Evolutionary conservation across 2,797 vertebrate species (phyloP).

Genomic region (Amblyopsis hoosieri): DNA sequence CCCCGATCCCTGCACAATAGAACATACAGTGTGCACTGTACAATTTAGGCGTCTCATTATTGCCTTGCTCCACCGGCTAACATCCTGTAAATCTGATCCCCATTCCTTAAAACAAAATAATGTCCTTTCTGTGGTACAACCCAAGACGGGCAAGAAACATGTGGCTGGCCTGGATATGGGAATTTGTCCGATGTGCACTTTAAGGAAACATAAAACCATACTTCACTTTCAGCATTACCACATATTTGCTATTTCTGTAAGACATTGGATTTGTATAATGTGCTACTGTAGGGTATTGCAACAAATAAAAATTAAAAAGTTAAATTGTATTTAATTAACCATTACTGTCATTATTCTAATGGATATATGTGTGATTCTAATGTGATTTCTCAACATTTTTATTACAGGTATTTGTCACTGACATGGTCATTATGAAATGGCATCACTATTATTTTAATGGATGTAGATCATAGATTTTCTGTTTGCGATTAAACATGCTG

Average conservation of each 20-base stretch:
- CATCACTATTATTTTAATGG: conserved; percentile 20
- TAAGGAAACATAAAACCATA: no score
- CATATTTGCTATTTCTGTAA: not conserved
- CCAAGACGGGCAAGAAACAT: conserved; percentile 25
- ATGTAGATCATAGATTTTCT: conserved; percentile 43
- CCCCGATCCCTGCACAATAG: no score
- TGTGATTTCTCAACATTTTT: not conserved
- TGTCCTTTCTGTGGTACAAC: conserved; percentile 2
- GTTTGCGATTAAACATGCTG: conserved; percentile 66
- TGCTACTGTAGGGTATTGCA: no score
- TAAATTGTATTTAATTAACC: no score
- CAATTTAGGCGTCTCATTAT: not conserved
- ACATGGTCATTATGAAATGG: conserved; percentile 10
- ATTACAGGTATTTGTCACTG: conserved; percentile 9
- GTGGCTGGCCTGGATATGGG: not conserved
- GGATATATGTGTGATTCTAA: no score
- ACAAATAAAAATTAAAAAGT: no score
- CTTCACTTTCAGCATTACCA: not conserved
- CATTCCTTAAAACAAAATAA: conserved; percentile 34
- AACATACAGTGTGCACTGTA: no score
- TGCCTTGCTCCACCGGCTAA: conserved; percentile 33
- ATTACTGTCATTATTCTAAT: no score
- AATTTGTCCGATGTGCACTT: not conserved
- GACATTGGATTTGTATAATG: no score
- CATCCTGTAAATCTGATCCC: conserved; percentile 26